Conservation (phyloP, 2,113 vertebrate genomes). For the Hemiscyllium ocellatum region DNA sequence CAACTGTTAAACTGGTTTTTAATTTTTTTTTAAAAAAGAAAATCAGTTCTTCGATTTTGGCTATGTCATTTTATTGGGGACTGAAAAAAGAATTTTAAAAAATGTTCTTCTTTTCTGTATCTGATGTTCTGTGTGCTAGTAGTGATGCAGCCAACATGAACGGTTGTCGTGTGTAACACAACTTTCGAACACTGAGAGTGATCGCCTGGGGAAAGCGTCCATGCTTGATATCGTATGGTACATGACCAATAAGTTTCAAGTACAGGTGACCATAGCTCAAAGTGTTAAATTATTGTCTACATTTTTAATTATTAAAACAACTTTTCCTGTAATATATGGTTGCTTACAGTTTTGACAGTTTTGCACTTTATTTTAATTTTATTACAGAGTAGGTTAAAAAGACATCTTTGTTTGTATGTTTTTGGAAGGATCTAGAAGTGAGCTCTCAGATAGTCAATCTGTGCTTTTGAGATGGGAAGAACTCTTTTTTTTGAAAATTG, state of each 20-base stretch:
- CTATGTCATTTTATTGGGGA: constrained; percentile 71
- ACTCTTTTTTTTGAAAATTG: constrained; percentile 46
- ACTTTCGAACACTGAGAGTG: constrained; percentile 97
- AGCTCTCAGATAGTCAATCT: constrained; percentile 42
- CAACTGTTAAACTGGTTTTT: constrained; percentile 28
- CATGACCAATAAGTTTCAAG: constrained; percentile 99
- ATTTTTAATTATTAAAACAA: constrained; percentile 75
- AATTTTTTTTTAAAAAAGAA: not conserved
- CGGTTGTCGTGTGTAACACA: constrained; percentile 99
- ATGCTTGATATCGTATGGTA: constrained; percentile 99
- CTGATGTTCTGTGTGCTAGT: constrained; percentile 99
- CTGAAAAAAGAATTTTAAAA: constrained; percentile 78
- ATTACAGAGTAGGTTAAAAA: constrained; percentile 69
- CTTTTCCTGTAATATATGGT: constrained; percentile 67
- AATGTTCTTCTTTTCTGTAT: constrained; percentile 99
- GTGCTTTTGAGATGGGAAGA: constrained; percentile 54
- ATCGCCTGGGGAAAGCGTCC: constrained; percentile 93
- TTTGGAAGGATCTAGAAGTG: constrained; percentile 40
- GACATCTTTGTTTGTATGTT: constrained; percentile 42
- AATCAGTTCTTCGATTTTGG: constrained; percentile 55
- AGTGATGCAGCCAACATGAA: constrained; percentile 99
- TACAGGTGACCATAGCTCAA: constrained; percentile 99
- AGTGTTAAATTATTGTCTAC: constrained; percentile 97
- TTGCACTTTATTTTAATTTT: constrained; percentile 64
- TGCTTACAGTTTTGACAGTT: constrained; percentile 64